Conservation (phyloP, 2,888 invertebrate genomes). For the Lagria hirta region DNA sequence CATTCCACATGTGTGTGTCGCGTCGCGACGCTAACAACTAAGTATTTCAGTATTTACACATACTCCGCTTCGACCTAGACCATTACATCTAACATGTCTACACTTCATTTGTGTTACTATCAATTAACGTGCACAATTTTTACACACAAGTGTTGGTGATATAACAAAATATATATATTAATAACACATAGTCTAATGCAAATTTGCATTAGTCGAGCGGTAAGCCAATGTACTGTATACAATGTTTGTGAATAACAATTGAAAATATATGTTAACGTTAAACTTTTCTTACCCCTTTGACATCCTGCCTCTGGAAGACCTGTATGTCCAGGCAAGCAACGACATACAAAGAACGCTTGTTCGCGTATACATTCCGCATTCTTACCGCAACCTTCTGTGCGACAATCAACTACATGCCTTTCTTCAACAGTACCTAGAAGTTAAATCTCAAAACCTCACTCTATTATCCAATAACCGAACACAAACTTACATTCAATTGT, state of each 20-base stretch:
- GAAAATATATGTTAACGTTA: conserved; percentile 22
- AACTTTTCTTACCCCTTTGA: conserved; percentile 60
- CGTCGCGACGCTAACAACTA: conserved; percentile 49
- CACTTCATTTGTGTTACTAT: conserved; percentile 29
- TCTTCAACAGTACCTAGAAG: conserved; percentile 53
- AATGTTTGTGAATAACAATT: conserved; percentile 31
- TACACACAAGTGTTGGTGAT: conserved; percentile 42
- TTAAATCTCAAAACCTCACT: conserved; percentile 52
- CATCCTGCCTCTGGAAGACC: conserved; percentile 74
- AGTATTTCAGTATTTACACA: conserved; percentile 46
- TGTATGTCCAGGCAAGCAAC: conserved; percentile 74
- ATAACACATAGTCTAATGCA: conserved; percentile 36
- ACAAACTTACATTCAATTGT: conserved; percentile 77
- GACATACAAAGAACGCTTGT: conserved; percentile 80
- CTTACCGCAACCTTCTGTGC: conserved; percentile 80
- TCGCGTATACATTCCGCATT: conserved; percentile 86
- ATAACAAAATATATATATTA: no score
- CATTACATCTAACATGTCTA: conserved; percentile 28
- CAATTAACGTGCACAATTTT: conserved; percentile 48
- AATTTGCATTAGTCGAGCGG: conserved; percentile 41
- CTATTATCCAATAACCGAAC: conserved; percentile 39
- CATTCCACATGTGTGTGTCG: conserved; percentile 62
- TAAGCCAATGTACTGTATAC: conserved; percentile 49
- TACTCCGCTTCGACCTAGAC: conserved; percentile 29
- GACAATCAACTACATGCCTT: conserved; percentile 74